Evolutionary conservation across 2,113 vertebrate genomes (phyloP).

Genomic region (Pterocles orientalis): DNA sequence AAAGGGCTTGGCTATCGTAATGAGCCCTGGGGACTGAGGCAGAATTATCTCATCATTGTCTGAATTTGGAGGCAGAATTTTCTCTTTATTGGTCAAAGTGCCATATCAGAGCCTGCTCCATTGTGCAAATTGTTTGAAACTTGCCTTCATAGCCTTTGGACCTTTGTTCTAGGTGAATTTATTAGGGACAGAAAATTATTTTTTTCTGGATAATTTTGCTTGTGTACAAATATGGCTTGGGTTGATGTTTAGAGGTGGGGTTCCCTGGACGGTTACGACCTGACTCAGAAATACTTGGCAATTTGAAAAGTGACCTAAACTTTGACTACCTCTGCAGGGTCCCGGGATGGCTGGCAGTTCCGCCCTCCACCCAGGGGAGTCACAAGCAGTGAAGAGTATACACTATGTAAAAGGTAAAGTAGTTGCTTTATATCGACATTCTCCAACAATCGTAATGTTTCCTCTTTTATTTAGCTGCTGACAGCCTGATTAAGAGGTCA

Average conservation of each 20-base stretch:
- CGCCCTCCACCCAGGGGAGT: slow-evolving; percentile 95
- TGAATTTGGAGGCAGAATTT: not conserved
- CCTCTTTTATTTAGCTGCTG: not conserved
- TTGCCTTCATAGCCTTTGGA: not conserved
- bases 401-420: slow-evolving; percentile 94
- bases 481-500: not conserved
- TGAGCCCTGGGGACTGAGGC: not conserved
- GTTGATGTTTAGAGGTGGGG: not conserved
- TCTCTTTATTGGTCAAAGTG: not conserved
- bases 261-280: not conserved
- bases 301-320: not conserved
- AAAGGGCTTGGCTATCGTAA: not conserved
- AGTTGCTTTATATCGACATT: not conserved
- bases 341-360: slow-evolving; percentile 94
- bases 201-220: not conserved
- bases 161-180: not conserved
- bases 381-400: slow-evolving; percentile 98
- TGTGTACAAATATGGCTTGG: not conserved
- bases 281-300: not conserved
- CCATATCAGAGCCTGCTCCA: not conserved
- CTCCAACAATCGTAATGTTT: not conserved
- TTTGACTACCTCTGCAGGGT: slow-evolving; percentile 68
- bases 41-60: not conserved
- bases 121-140: not conserved
- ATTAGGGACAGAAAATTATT: not conserved